These are phyloP conservation scores for Fratercula arctica DNA, from an alignment of 2,797 vertebrate species.

Conservation along the genomic window DNA sequence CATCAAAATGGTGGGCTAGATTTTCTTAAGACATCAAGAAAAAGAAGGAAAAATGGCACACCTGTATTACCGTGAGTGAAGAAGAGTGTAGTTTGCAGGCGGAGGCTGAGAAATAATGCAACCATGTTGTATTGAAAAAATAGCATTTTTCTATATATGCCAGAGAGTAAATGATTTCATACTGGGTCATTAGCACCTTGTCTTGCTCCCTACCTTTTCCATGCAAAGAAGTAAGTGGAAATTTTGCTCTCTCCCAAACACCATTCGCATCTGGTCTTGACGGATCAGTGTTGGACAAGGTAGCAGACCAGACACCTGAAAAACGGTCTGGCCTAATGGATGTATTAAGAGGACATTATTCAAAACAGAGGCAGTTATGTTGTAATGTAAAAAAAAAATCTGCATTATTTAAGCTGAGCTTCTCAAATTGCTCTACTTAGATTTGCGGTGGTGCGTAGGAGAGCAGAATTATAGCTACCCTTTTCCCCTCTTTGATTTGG, in stretches of 20 bases:
- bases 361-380: not conserved
- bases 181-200: not conserved
- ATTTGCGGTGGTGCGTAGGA: not conserved
- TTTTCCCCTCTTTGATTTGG: not conserved
- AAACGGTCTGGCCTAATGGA: not conserved
- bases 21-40: not conserved
- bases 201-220: not conserved
- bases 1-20: not conserved
- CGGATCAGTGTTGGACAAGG: not conserved
- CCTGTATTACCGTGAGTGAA: not conserved
- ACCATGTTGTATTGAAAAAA: not conserved
- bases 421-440: not conserved
- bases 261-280: not conserved
- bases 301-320: not conserved
- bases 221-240: not conserved
- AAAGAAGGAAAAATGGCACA: not conserved
- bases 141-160: not conserved
- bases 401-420: not conserved
- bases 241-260: not conserved
- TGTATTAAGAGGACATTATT: not conserved
- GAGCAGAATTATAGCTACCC: not conserved
- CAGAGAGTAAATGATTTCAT: not conserved
- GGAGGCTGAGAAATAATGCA: not conserved
- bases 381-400: not conserved
- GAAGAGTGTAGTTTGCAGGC: not conserved